Conservation (phyloP, 2,113 vertebrate species). For the Cinclus mexicanus region DNA sequence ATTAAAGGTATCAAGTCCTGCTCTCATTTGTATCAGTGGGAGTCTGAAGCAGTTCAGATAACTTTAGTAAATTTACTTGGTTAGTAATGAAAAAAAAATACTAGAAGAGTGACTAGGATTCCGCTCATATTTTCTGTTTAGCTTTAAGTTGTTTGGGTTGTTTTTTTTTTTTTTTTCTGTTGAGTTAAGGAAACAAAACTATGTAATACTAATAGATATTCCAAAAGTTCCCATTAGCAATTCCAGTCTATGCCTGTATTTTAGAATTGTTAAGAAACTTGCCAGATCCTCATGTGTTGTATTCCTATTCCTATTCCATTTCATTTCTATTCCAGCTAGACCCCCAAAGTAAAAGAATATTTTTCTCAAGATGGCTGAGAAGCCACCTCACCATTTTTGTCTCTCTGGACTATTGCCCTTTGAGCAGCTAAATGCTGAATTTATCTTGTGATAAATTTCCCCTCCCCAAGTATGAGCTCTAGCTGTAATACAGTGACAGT, state of each 20-base stretch:
- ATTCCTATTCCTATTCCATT: no score
- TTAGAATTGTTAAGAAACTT: neutral
- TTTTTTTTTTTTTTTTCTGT: neutral
- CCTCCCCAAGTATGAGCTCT: neutral
- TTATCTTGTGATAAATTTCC: neutral
- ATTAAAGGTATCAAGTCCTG: neutral
- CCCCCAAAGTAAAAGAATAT: neutral
- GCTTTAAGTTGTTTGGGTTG: neutral
- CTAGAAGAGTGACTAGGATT: neutral
- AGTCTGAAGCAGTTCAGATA: neutral
- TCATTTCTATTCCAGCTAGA: neutral
- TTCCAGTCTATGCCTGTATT: neutral
- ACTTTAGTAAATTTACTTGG: neutral
- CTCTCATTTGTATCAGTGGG: neutral
- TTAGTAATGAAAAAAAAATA: neutral
- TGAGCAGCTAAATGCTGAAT: neutral
- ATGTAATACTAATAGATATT: neutral
- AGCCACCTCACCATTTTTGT: neutral
- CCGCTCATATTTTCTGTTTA: neutral
- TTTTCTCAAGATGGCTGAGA: neutral
- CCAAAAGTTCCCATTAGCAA: neutral
- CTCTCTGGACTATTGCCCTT: neutral
- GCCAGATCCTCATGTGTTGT: neutral
- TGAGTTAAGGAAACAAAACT: neutral
- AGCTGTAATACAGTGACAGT: neutral